Base-by-base conservation (phyloP, 2,797 vertebrate species). In the Mycteria americana region DNA sequence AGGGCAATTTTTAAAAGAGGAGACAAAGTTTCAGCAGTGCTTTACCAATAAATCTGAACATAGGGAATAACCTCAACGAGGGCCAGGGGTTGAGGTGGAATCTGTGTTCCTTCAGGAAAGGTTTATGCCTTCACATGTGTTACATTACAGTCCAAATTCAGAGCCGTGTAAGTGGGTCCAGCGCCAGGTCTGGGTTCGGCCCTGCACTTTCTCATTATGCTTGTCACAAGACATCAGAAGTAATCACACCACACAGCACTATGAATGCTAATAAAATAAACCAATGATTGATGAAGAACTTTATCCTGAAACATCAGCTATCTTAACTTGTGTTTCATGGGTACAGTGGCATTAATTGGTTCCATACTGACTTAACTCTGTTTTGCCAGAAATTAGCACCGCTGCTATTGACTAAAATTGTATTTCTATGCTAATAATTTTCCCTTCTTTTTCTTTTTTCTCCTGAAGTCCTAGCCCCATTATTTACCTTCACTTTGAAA, bases 201-300 rank as follows among this genome's bases (percentile, higher is more conserved):
- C 84, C 79, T 91, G 84, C 53, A 51, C 81, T 91, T 76, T 95
- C 92, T 92, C 91, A 96, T 95, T 93, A 88, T 2, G 16, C 83
- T 93, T 91, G 89, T 95, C 95, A 94, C 70, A 95, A 88, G 65
- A 56, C 65, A 93, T 89, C 90, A 91, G 81, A 72, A 80, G 43
- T 95, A 95, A 97, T 95, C 95, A 91, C 85, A 89, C 88, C 88
- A 85, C 86, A 89, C 75, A 94, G 92, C 59, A 80, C 76, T 88
- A 33, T 4, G 59, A 94, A 90, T 65, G 68, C 92, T 97, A 97
- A 94, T 94, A 97, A 97, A 97, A 96, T 93, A 96, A 95, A 93
- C 86, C 77, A 93, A 50, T 88, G 92, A 96, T 76, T 95, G 93
- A 91, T 95, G 93, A 96, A 95, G 90, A 97, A 95, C 76, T 91